phyloP scores from a whole-genome alignment of 2,888 invertebrate genomes.

The Tanytarsus gracilentus region DNA sequence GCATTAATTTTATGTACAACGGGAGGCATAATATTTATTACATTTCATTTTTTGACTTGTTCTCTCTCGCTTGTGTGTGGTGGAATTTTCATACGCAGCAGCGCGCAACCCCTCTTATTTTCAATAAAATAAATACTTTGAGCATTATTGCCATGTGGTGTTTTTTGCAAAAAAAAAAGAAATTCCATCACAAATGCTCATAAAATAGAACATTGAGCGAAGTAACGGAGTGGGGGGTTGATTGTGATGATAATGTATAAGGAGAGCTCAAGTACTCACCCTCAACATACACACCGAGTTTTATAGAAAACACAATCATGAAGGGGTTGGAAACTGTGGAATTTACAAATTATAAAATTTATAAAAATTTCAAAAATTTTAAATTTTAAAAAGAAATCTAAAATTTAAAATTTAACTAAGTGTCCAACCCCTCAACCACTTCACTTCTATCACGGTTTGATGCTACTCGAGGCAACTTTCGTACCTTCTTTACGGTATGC shows the following conservation, averaged over 20 bases:
- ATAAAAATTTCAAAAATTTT: too few relatives aligned
- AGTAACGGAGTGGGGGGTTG: too few relatives aligned
- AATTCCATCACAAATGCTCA: background rate
- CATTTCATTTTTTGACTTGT: too few relatives aligned
- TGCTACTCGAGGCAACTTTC: conserved; percentile 25
- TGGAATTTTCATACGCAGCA: background rate
- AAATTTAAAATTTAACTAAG: too few relatives aligned
- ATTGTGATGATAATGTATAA: conserved; percentile 23
- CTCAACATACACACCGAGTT: too few relatives aligned
- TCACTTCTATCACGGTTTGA: background rate
- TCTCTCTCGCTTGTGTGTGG: background rate
- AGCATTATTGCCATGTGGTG: conserved; percentile 20
- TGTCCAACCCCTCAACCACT: background rate
- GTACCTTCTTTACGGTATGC: background rate
- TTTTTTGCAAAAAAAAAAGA: background rate
- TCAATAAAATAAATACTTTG: conserved; percentile 25
- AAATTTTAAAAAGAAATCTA: too few relatives aligned
- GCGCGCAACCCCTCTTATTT: background rate
- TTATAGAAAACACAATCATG: too few relatives aligned
- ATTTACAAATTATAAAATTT: too few relatives aligned
- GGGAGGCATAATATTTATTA: too few relatives aligned
- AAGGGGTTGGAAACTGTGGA: too few relatives aligned
- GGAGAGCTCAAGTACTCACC: background rate
- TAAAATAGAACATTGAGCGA: conserved; percentile 9
- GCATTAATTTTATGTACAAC: background rate